Base-by-base conservation (phyloP, 2,113 vertebrate species). In the Stictonetta naevosa region DNA sequence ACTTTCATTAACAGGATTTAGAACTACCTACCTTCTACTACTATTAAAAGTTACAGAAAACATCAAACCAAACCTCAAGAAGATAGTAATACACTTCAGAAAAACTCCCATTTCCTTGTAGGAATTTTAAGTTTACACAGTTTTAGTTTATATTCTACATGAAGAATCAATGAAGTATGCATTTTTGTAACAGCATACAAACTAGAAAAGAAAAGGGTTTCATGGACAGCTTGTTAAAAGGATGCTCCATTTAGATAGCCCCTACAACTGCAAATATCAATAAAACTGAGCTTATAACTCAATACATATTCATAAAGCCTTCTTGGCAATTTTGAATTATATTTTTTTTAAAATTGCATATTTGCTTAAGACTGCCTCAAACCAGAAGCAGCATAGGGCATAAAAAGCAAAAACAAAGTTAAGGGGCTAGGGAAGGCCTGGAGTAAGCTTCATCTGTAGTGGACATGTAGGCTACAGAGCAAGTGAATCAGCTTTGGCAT, bases 401-500 rank as follows among this genome's bases (percentile, higher is more conserved):
- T 0, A 80, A 44, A 76, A 67, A 12, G 50, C 42, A 82, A 72
- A 56, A 87, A 17, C 9, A 73, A 48, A 66, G 36, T 36, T 77
- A 42, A 1, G 44, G 17, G 48, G 29, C 5, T 74, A 17, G 53
- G 34, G 23, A 87, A 75, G 8, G 15, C 34, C n/a, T 90, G 73
- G 58, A 67, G 75, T 34, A 77, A 91, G 53, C 21, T 31, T 34
- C 26, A 36, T 42, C 48, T 60, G 15, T 15, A 31, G 46, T 1
- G 8, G 26, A 10, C 9, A 21, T 13, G 59, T 28, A 50, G 50
- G 42, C 46, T 77, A 50, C 25, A 56, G 62, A 59, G 34, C 11
- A 17, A 13, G 50, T 7, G 11, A 80, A 36, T 13, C 83, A 77
- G 76, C 44, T 60, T 74, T 0, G 0, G 52, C 5, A 2, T 8